Evolutionary conservation across 2,113 vertebrate species (phyloP).

Genomic region (Apodemus sylvaticus): DNA sequence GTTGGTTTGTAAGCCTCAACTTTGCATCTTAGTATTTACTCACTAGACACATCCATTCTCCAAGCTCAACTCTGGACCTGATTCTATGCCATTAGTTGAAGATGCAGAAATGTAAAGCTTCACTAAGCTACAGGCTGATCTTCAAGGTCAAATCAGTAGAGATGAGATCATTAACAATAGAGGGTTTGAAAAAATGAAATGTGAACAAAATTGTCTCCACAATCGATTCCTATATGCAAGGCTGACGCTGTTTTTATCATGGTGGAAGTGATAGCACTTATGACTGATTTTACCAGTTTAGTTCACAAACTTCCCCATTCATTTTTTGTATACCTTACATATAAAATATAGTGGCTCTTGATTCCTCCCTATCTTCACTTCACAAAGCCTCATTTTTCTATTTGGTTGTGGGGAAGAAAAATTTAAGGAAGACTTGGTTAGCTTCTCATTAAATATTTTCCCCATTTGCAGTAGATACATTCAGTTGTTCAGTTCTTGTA

Average conservation of each 20-base stretch:
- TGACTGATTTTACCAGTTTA: not conserved
- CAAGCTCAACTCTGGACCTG: not conserved
- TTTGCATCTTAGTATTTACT: not conserved
- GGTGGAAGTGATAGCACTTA: not conserved
- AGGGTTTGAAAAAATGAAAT: not conserved
- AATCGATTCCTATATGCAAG: not conserved
- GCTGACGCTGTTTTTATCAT: not conserved
- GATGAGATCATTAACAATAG: not conserved
- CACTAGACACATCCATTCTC: not conserved
- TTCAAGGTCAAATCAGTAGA: not conserved
- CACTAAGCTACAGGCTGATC: not conserved
- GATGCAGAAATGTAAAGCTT: not conserved
- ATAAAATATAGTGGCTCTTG: not conserved
- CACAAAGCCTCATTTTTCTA: not conserved
- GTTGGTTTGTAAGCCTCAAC: not conserved
- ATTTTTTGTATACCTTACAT: not conserved
- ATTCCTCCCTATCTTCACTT: not conserved
- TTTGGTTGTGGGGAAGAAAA: not conserved
- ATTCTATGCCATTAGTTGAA: not conserved
- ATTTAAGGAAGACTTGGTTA: not conserved
- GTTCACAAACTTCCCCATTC: not conserved
- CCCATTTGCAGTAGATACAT: not conserved
- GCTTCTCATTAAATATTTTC: not conserved
- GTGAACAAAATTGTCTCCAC: not conserved
- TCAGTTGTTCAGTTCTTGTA: not conserved